Evolutionary conservation across 1,140 invertebrate genomes (phyloP), one percentile per base, ranked within the genome.

Genomic region (Orchestia grillus): DNA sequence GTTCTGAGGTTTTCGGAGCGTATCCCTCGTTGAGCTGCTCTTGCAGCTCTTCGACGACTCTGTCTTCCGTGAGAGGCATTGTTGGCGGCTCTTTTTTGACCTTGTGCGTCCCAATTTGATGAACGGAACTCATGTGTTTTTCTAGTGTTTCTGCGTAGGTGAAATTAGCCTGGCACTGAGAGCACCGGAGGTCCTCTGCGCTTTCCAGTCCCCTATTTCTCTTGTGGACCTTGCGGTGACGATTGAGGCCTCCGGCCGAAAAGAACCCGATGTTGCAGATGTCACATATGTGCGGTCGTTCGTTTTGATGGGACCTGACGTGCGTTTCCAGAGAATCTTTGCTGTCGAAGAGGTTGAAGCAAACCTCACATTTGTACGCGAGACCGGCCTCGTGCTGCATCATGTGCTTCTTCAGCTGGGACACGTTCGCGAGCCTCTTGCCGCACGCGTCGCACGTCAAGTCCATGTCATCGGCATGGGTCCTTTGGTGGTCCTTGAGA

Each of bases 301-400:
- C 97, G 0, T 97, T 97, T n/a, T 97, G 97, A 96, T 98, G 97
- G 28, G 97, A 97, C 45, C 97, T 97, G 94, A 97, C 95, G 95
- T 97, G 97, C 19, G 97, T 96, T 87, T 97, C 97, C 1, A 97
- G 95, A 47, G 97, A 96, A 53, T 97, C 97, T 57, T 97, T 97
- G 44, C 97, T 97, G 3, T 97, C 96, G 96, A 97, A 97, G 47
- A 96, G 96, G 96, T 97, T 97, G 6, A 96, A 96, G 97, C 99
- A 99, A 1, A 99, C 98, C 97, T 98, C 98, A 97, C 99, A 99
- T 97, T 99, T 99, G 98, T 99, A 99, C 0, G 99, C 99, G 87
- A 99, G 97, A 97, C 99, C 99, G 0, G 99, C 99, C 6, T 99
- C 99, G 97, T 99, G 99, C 36, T 99, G 99, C 96, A 99, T 96